Conservation (phyloP, 2,888 invertebrate genomes). For the Pherbina coryleti region DNA sequence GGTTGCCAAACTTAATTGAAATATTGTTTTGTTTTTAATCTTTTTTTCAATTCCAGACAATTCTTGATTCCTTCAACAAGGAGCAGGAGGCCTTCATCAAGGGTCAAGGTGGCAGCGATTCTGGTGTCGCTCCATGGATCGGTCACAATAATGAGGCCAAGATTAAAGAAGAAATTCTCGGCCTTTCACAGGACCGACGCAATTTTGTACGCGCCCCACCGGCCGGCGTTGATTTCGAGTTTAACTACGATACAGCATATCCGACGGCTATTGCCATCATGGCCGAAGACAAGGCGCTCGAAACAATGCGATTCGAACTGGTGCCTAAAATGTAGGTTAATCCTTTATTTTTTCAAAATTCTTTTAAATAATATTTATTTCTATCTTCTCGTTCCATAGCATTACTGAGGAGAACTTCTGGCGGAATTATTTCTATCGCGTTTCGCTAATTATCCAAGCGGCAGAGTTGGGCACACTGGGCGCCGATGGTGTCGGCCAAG, state of each 20-base stretch:
- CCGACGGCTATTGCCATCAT: conserved; percentile 95
- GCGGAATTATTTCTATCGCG: conserved; percentile 99
- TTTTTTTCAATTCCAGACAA: conserved; percentile 75
- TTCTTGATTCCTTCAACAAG: conserved; percentile 96
- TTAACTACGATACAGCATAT: conserved; percentile 93
- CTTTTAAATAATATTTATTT: neutral
- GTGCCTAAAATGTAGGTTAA: conserved; percentile 96
- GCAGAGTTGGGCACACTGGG: conserved; percentile 76
- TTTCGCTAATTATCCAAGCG: conserved; percentile 97
- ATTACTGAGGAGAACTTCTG: conserved; percentile 98
- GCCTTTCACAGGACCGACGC: conserved; percentile 95
- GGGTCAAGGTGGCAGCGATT: conserved; percentile 80
- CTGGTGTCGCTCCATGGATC: conserved; percentile 89
- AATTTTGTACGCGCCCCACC: conserved; percentile 98
- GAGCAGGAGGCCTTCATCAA: conserved; percentile 97
- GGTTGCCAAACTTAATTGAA: neutral
- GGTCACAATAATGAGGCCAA: conserved; percentile 95
- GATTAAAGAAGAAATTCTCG: conserved; percentile 95
- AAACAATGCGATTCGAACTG: conserved; percentile 98
- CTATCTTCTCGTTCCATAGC: conserved; percentile 69
- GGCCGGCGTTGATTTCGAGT: conserved; percentile 93
- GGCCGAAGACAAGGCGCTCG: conserved; percentile 94
- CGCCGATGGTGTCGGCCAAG: conserved; percentile 69
- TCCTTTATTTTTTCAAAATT: neutral
- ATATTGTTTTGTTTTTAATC: neutral